phyloP scores from a whole-genome alignment of 2,888 invertebrate species.

The Microdon myrmicae region DNA sequence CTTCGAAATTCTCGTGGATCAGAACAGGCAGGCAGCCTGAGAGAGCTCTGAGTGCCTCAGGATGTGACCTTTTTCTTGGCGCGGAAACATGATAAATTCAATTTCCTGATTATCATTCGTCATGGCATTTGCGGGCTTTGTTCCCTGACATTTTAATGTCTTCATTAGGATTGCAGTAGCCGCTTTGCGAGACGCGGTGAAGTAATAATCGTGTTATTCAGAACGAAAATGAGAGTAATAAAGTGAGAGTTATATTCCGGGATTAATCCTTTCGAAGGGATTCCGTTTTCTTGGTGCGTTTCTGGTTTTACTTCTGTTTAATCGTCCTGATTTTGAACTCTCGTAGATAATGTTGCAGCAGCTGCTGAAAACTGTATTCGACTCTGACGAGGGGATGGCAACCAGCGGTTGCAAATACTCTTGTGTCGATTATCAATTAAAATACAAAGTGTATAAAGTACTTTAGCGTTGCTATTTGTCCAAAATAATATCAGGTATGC shows the following conservation, averaged over 20 bases:
- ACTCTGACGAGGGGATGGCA: too few relatives aligned
- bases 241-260: conserved; percentile 47
- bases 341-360: conserved; percentile 9
- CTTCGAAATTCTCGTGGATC: too few relatives aligned
- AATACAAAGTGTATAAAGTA: too few relatives aligned
- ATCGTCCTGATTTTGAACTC: conserved; percentile 7
- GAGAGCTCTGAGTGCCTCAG: conserved; percentile 16
- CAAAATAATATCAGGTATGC: too few relatives aligned
- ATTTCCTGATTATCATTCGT: conserved; percentile 54
- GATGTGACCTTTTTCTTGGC: conserved; percentile 35
- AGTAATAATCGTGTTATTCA: conserved; percentile 49
- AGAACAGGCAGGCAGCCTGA: conserved; percentile 1
- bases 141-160: conserved; percentile 54
- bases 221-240: conserved; percentile 47
- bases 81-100: conserved; percentile 40
- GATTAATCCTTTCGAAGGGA: conserved; percentile 44
- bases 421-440: too few relatives aligned
- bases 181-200: conserved; percentile 8
- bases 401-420: too few relatives aligned
- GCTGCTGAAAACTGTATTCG: conserved; percentile 13
- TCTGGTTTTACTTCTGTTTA: not conserved
- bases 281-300: not conserved
- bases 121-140: conserved; percentile 53
- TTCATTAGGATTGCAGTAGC: conserved; percentile 51
- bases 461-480: too few relatives aligned